Base-by-base conservation (phyloP, 2,797 vertebrate species). In the Myotis myotis region DNA sequence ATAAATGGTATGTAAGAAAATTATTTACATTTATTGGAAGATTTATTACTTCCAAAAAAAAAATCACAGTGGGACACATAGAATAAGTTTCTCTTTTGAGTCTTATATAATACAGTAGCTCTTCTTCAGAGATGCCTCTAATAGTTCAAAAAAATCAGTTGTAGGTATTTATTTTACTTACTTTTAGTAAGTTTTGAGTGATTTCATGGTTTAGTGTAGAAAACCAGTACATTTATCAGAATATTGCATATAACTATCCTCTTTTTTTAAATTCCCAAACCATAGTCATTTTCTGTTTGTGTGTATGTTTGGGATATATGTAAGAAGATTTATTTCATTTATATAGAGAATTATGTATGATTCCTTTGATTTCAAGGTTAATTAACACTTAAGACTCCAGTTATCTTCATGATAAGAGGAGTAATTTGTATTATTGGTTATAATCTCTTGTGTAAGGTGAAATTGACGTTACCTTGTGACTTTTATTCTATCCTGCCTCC, bases 191-290 rank as follows among this genome's bases (percentile, higher is more conserved):
- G 8, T 81, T 91, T 91, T 87, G 20, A 81, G 12, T 91, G n/a
- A 83, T 53, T 75, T 49, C 75, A n/a, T 64, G 23, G 17, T 5
- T 84, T 86, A 64, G 23, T 60, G 17, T 25, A 87, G 83, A 91
- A 95, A 76, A 87, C 23, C 44, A 87, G n/a, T 86, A 33, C 60
- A n/a, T 91, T 74, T 87, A 80, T 91, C 47, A 81, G 68, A 91
- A 51, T 75, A 55, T 49, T 88, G 22, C 49, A 41, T 81, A 81
- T 91, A 66, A 80, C 19, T 94, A 0, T 62, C 8, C 51, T 53
- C 49, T 19, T 44, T 71, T 78, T 78, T 49, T 36, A 23, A 49
- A 70, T 91, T 86, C 30, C 47, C 38, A 86, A 74, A 53, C 13
- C 9, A 38, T 66, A 38, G 30, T 79, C 23, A 30, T 91, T 90